Base-by-base conservation (phyloP, 1,140 invertebrate genomes). In the Conus ventricosus region DNA sequence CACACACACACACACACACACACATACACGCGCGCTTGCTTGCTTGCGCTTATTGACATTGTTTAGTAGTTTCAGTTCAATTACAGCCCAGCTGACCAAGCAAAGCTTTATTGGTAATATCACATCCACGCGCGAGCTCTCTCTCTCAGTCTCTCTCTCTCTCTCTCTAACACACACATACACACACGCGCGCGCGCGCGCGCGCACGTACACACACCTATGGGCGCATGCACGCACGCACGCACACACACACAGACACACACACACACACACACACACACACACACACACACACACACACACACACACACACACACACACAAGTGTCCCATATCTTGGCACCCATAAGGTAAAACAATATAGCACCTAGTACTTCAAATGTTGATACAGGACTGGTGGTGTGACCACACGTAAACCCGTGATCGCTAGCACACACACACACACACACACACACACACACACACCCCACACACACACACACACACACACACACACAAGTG, bases 281-380 rank as follows among this genome's bases (percentile, higher is more conserved):
- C 75, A 27, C 25, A 39, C 75, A 27, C 75, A 78, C 25, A 27
- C 75, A 78, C 75, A 78, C 76, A 78, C 76, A 78, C 76, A 78
- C 76, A 78, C 76, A 78, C 76, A 78, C 76, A 78, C 76, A 78
- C 76, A 78, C 76, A 78, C 76, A 78, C 39, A 78, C 76, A 78
- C 76, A 78, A 7, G 57, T 60, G 57, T 60, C 57, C 8, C 15
- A 60, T 60, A 75, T 20, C 67, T n/a, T 25, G 7, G 7, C 67
- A 75, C 67, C 17, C n/a, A 27, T 6, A 39, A 11, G 39, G 25
- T 51, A 78, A 11, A 78, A 27, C 25, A 39, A 39, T 17, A 39
- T 51, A 13, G 25, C 25, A 27, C 11, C 10, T 51, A 7, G 7
- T 51, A 17, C n/a, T 7, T 13, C 76, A 78, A 27, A 39, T 5